Evolutionary conservation across 2,888 invertebrate genomes (phyloP).

Genomic region (Anthrax anthrax): DNA sequence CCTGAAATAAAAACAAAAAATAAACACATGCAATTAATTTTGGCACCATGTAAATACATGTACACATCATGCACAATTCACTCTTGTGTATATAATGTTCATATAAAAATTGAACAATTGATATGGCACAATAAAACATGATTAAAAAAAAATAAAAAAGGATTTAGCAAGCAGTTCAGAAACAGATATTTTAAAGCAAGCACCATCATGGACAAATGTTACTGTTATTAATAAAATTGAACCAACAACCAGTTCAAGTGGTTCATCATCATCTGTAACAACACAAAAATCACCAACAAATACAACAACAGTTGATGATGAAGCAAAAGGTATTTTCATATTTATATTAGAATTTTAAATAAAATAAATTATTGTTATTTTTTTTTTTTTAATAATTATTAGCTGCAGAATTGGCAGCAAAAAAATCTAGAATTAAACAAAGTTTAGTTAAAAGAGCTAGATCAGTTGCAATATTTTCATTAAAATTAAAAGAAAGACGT

Average conservation of each 20-base stretch:
- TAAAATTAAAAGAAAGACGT: constrained; percentile 62
- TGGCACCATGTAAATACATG: too few species aligned
- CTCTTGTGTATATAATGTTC: neutral
- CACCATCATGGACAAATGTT: constrained; percentile 41
- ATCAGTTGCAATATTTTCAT: constrained; percentile 72
- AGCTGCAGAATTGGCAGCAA: constrained; percentile 46
- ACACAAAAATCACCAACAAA: constrained; percentile 23
- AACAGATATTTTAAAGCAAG: constrained; percentile 36
- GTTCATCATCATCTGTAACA: constrained; percentile 11
- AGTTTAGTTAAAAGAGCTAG: constrained; percentile 69
- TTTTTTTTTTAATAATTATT: too few species aligned
- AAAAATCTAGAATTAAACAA: constrained; percentile 56
- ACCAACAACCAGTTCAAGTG: constrained; percentile 11
- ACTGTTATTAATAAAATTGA: constrained; percentile 24
- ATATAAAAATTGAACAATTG: neutral
- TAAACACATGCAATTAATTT: too few species aligned
- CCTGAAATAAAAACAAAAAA: too few species aligned
- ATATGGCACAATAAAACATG: neutral
- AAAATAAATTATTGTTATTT: neutral
- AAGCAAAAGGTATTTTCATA: constrained; percentile 40
- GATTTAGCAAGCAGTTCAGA: constrained; percentile 30
- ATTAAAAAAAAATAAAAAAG: constrained; percentile 16
- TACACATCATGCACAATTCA: neutral
- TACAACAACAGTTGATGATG: constrained; percentile 34
- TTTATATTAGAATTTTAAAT: constrained; percentile 1